A percentile compares a stretch with the other conserved stretches of the same genome.
Evolutionary conservation across 2,888 invertebrate species (phyloP).

Genomic region (Drosophila macrothrix): DNA sequence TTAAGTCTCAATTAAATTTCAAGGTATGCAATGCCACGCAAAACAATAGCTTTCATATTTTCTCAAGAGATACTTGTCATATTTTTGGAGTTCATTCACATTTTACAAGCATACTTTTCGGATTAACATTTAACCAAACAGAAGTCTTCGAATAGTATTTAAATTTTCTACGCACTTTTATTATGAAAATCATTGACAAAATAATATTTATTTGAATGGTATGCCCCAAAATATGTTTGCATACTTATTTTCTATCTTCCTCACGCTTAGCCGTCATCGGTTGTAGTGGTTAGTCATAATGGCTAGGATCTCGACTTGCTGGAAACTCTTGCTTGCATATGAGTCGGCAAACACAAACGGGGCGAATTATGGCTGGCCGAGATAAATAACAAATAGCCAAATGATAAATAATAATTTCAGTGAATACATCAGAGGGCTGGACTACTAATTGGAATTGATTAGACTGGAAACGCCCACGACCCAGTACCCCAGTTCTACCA

Average conservation of each 20-base stretch:
- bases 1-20: background rate
- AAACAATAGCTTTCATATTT: background rate
- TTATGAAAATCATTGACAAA: background rate
- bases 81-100: background rate
- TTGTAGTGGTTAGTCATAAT: constrained; percentile 32
- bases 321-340: constrained; percentile 9
- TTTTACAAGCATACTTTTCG: constrained; percentile 10
- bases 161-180: background rate
- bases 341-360: constrained; percentile 12
- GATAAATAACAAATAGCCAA: constrained; percentile 83
- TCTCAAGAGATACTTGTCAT: background rate
- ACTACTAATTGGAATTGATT: constrained; percentile 85
- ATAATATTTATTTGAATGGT: background rate
- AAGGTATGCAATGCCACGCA: background rate
- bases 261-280: constrained; percentile 4
- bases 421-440: constrained; percentile 84
- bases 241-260: background rate
- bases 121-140: background rate
- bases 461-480: constrained; percentile 64
- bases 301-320: constrained; percentile 27
- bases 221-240: background rate
- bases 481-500: background rate
- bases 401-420: constrained; percentile 85
- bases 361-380: constrained; percentile 36
- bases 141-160: background rate